phyloP scores from a whole-genome alignment of 1,140 invertebrate species.

The Nephotettix cincticeps region DNA sequence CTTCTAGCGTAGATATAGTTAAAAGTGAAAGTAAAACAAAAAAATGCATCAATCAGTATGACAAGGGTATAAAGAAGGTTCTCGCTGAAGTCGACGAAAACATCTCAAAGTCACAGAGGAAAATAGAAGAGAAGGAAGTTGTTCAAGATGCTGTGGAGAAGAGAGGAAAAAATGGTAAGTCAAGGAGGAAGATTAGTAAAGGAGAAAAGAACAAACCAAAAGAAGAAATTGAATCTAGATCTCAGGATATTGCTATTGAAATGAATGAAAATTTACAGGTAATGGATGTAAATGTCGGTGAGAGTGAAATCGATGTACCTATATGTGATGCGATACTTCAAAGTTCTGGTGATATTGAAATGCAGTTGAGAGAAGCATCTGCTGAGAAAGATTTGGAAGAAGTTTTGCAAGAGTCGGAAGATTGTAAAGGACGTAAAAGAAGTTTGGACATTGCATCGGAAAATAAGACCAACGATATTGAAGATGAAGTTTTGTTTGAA shows the following conservation, averaged over 20 bases:
- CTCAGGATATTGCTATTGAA: background rate
- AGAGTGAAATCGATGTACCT: background rate
- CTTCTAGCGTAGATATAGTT: background rate
- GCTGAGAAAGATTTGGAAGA: constrained; percentile 8
- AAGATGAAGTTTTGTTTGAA: background rate
- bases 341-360: background rate
- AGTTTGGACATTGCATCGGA: background rate
- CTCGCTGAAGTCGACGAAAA: constrained; percentile 3
- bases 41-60: background rate
- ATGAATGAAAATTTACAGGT: too few species aligned
- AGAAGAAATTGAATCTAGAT: background rate
- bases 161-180: constrained; percentile 17
- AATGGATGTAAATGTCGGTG: background rate
- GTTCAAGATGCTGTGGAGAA: background rate
- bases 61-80: background rate
- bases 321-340: background rate
- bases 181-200: constrained; percentile 10
- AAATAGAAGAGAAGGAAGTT: constrained; percentile 3
- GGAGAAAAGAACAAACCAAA: constrained; percentile 7
- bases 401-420: background rate
- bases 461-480: background rate
- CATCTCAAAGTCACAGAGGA: background rate
- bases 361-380: background rate
- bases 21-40: background rate
- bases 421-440: constrained; percentile 2